Evolutionary conservation across 2,888 invertebrate species (phyloP), one percentile per base, ranked within the genome.

Genomic region (Cylindroiulus punctatus): DNA sequence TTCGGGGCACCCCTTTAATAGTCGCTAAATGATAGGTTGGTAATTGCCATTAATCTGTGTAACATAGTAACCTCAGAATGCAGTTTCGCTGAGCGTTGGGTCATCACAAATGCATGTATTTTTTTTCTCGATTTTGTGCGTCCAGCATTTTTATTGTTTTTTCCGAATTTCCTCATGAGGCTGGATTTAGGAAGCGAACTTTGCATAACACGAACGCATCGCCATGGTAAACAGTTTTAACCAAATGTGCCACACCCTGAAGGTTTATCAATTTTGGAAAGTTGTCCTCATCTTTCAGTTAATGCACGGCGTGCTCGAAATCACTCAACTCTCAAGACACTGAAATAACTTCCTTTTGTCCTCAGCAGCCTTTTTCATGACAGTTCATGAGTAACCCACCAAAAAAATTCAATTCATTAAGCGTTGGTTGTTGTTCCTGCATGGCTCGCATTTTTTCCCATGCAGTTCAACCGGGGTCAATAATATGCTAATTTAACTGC

Each of bases 391-490:
- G 65, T 26, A 65, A 65, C 65, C 26, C 4, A 65, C 52, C 52
- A 52, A 22, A 65, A 65, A 65, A 65, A 65, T 65, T 26, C 3
- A 26, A 65, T 26, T 22, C 65, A 65, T 65, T 65, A 65, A 65
- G 65, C 65, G 19, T 26, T 57, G 12, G 65, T 26, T 65, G 65
- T 65, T 65, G 22, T 26, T 26, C 19, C 26, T 26, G 65, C 65
- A 65, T 65, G 3, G 22, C 44, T 52, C n/a, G 2, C 17, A 52
- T 52, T 52, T 52, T 52, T 52, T 26, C 26, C 65, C 65, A 65
- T 65, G 65, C 65, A 65, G 65, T 65, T 65, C 65, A 65, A 65
- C 65, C 22, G 65, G 65, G 65, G 65, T 65, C 65, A 65, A 65
- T 65, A 65, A 65, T 65, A 65, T 65, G 65, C 65, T 65, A 65